Evolutionary conservation across 1,140 invertebrate species (phyloP).

Genomic region (Coelopa frigida): DNA sequence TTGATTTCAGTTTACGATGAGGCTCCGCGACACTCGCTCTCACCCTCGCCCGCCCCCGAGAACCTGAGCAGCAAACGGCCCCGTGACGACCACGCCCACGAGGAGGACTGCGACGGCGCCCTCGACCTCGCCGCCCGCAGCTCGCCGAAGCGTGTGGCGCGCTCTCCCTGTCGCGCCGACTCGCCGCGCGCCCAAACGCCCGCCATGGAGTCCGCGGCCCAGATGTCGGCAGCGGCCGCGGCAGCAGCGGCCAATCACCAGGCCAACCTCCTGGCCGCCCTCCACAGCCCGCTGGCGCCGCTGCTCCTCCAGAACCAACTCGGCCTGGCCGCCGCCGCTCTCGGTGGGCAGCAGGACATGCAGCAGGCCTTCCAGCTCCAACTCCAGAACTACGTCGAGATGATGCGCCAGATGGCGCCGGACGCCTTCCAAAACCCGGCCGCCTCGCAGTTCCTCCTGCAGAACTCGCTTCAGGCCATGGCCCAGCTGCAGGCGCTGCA

Average conservation of each 20-base stretch:
- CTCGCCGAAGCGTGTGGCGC: conserved; percentile 22
- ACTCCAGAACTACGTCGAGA: conserved; percentile 40
- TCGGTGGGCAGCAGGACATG: conserved; percentile 28
- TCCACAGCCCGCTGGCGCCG: conserved; percentile 17
- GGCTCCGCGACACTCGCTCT: too few species aligned
- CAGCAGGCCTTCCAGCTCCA: conserved; percentile 42
- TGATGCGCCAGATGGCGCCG: conserved; percentile 35
- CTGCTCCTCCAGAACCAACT: conserved; percentile 21
- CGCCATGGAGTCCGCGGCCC: background rate
- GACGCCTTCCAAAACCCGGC: conserved; percentile 17
- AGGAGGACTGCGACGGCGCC: conserved; percentile 29
- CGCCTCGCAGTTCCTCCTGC: conserved; percentile 35
- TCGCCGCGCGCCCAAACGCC: background rate
- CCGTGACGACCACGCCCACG: conserved; percentile 18
- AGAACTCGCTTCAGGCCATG: conserved; percentile 56
- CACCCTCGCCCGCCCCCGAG: conserved; percentile 16
- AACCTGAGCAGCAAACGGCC: conserved; percentile 35
- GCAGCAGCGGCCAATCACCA: too few species aligned
- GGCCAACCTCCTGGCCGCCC: conserved; percentile 14
- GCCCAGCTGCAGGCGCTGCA: conserved; percentile 73
- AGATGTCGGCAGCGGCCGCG: background rate
- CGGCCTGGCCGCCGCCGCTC: conserved; percentile 6
- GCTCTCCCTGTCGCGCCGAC: conserved; percentile 3
- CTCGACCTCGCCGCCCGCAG: conserved; percentile 28
- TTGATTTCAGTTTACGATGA: conserved; percentile 31